Percentiles rank a stretch among this genome's conserved stretches.
phyloP scores from a whole-genome alignment of 92 coral and sea anemone genomes.

The Bergia puertoricense region DNA sequence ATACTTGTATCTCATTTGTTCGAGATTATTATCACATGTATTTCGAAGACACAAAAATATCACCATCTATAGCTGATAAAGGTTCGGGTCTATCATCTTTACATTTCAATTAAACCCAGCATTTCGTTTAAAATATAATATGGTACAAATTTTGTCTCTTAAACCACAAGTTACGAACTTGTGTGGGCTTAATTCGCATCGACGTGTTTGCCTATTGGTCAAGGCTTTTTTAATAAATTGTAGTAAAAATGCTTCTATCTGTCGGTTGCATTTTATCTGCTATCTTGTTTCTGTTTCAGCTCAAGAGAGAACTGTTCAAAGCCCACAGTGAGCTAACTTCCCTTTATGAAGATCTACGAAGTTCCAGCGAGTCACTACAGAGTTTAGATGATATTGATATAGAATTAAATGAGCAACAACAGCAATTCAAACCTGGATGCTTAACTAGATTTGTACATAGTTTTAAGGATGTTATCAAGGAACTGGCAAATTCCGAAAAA shows the following conservation, averaged over 20 bases:
- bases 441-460: conserved; percentile 74
- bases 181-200: not conserved
- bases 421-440: conserved; percentile 62
- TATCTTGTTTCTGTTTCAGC: conserved; percentile 40
- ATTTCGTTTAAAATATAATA: no score
- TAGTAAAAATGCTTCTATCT: no score
- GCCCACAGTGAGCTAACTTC: conserved; percentile 76
- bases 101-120: not conserved
- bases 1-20: no score
- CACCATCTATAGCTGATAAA: not conserved
- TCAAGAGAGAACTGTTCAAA: conserved; percentile 71
- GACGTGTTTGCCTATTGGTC: no score
- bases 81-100: not conserved
- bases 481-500: conserved; percentile 48
- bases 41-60: no score
- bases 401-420: conserved; percentile 47
- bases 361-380: conserved; percentile 57
- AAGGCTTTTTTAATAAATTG: no score
- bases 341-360: conserved; percentile 73
- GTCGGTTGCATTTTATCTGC: not conserved
- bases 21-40: no score
- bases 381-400: conserved; percentile 58
- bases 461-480: conserved; percentile 75
- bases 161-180: not conserved
- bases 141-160: not conserved